Evolutionary conservation across 1,140 invertebrate species (phyloP).

Genomic region (Achroia grisella): DNA sequence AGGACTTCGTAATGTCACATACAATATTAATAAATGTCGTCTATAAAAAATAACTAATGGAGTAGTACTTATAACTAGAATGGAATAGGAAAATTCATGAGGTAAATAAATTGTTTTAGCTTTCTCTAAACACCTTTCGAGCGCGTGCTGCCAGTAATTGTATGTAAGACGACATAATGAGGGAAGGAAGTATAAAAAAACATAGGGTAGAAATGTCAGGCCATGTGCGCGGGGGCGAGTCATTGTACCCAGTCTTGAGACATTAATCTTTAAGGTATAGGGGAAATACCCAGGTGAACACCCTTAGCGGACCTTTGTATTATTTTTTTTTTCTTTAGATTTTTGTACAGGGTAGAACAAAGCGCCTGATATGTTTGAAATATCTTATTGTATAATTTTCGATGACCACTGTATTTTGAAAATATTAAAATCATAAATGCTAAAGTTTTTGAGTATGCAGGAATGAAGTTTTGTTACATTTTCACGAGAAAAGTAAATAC

Average conservation of each 20-base stretch:
- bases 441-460: too few relatives aligned
- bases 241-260: conserved; percentile 50
- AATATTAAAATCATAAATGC: too few relatives aligned
- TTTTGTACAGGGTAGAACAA: too few relatives aligned
- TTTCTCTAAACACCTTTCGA: conserved; percentile 66
- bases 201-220: conserved; percentile 61
- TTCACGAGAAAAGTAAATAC: too few relatives aligned
- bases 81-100: conserved; percentile 3
- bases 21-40: not conserved
- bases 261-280: conserved; percentile 55
- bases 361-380: too few relatives aligned
- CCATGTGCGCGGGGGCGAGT: conserved; percentile 57
- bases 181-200: conserved; percentile 52
- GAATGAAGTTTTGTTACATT: too few relatives aligned
- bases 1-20: too few relatives aligned
- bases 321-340: conserved; percentile 13
- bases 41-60: not conserved
- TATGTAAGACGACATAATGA: conserved; percentile 52
- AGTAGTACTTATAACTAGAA: not conserved
- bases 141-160: conserved; percentile 57
- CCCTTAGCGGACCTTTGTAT: conserved; percentile 39
- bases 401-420: too few relatives aligned
- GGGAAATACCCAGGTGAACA: conserved; percentile 60
- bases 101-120: conserved; percentile 49
- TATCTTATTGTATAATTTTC: too few relatives aligned